phyloP scores from a whole-genome alignment of 2,797 vertebrate species.

The Sebastes cheni region DNA sequence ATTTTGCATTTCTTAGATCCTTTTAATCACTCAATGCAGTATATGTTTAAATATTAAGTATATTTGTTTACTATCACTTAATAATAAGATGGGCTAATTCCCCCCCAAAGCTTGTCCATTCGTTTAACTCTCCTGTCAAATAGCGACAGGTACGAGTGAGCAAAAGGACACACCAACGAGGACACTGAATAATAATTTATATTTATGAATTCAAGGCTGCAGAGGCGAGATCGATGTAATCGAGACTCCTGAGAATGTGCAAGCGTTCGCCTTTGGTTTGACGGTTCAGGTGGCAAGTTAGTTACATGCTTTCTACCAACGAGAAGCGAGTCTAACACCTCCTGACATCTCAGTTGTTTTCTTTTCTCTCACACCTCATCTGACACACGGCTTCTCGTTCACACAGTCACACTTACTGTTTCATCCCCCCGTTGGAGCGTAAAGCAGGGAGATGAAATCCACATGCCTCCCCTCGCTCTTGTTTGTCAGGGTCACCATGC shows the following conservation, averaged over 20 bases:
- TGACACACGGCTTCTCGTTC: slow-evolving; percentile 26
- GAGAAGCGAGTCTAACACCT: slow-evolving; percentile 7
- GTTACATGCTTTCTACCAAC: background rate
- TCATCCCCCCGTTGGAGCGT: background rate
- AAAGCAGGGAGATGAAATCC: slow-evolving; percentile 27
- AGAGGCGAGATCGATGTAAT: slow-evolving; percentile 9
- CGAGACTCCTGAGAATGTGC: slow-evolving; percentile 26
- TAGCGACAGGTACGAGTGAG: background rate
- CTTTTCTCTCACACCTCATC: slow-evolving; percentile 29
- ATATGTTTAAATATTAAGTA: background rate
- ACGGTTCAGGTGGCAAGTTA: background rate
- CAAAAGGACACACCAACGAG: slow-evolving; percentile 16
- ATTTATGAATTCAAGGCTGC: slow-evolving; percentile 28
- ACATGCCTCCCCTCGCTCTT: slow-evolving; percentile 23
- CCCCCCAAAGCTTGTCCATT: background rate
- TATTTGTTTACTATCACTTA: background rate
- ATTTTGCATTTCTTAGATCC: background rate
- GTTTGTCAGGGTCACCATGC: slow-evolving; percentile 61
- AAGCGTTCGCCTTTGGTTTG: background rate
- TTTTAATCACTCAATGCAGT: background rate
- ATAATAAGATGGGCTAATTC: background rate
- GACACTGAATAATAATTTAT: slow-evolving; percentile 2
- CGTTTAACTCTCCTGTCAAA: background rate
- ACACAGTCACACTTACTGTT: slow-evolving; percentile 24
- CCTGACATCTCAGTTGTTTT: slow-evolving; percentile 41